phyloP scores from a whole-genome alignment of 1,140 invertebrate genomes.

The Hyposmocoma kahamanoa region DNA sequence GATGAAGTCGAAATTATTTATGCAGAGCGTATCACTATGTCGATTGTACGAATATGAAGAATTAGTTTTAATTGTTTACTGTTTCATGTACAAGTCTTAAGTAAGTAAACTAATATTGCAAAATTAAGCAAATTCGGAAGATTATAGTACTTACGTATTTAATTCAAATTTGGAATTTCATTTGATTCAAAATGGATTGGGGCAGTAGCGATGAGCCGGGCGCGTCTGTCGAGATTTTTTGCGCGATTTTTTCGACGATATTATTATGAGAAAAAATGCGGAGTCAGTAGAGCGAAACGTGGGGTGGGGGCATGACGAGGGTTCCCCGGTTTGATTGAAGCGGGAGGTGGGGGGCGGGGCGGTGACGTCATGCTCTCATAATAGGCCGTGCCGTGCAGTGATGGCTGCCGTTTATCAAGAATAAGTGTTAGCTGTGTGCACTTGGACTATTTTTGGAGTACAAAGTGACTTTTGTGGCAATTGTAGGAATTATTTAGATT shows the following conservation, averaged over 20 bases:
- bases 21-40: no score
- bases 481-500: no score
- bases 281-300: slow-evolving; percentile 68
- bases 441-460: slow-evolving; percentile 42
- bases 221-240: slow-evolving; percentile 69
- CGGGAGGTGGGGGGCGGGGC: slow-evolving; percentile 62
- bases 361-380: slow-evolving; percentile 71
- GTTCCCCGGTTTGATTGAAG: slow-evolving; percentile 70
- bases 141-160: no score
- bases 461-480: no score
- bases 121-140: no score
- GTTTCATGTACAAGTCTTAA: no score
- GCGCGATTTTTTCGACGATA: slow-evolving; percentile 70
- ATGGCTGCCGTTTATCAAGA: slow-evolving; percentile 70
- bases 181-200: slow-evolving; percentile 47
- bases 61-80: no score
- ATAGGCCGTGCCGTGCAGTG: slow-evolving; percentile 68
- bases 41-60: no score
- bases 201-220: slow-evolving; percentile 55
- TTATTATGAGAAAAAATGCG: slow-evolving; percentile 73
- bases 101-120: no score
- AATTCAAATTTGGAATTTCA: slow-evolving; percentile 59
- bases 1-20: no score
- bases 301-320: slow-evolving; percentile 68
- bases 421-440: slow-evolving; percentile 46